These are phyloP conservation scores for Tridacna gigas DNA, from an alignment of 2,888 invertebrate species.

Conservation along the genomic window DNA sequence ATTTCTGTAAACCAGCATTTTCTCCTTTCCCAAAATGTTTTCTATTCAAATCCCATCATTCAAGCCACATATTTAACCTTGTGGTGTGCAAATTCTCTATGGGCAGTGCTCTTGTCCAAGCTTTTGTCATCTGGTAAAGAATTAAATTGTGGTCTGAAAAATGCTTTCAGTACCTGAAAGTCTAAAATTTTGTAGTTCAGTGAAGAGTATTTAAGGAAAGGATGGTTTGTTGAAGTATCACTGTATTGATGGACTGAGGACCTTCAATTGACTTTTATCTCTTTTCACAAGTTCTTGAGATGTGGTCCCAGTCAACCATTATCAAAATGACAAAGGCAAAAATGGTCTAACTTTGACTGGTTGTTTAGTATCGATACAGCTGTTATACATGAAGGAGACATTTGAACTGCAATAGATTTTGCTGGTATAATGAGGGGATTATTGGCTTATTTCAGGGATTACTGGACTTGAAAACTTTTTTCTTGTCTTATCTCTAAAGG, in stretches of 20 bases:
- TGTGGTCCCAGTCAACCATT: constrained; percentile 23
- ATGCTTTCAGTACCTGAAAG: too few relatives aligned
- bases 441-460: constrained; percentile 26
- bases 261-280: constrained; percentile 28
- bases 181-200: too few relatives aligned
- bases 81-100: too few relatives aligned
- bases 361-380: neutral
- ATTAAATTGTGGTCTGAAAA: too few relatives aligned
- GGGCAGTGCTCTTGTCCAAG: too few relatives aligned
- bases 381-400: neutral
- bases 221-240: constrained; percentile 10
- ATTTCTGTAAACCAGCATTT: too few relatives aligned
- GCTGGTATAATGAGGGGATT: constrained; percentile 9
- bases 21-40: too few relatives aligned
- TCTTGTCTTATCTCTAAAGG: constrained; percentile 24
- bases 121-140: too few relatives aligned
- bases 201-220: neutral
- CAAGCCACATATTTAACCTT: too few relatives aligned
- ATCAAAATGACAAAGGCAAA: constrained; percentile 8
- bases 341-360: neutral
- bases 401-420: constrained; percentile 19
- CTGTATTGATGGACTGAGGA: constrained; percentile 11
- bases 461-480: constrained; percentile 24
- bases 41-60: too few relatives aligned
- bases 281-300: constrained; percentile 22